Evolutionary conservation across 2,113 vertebrate species (phyloP).

Genomic region (Lichenostomus cassidix): DNA sequence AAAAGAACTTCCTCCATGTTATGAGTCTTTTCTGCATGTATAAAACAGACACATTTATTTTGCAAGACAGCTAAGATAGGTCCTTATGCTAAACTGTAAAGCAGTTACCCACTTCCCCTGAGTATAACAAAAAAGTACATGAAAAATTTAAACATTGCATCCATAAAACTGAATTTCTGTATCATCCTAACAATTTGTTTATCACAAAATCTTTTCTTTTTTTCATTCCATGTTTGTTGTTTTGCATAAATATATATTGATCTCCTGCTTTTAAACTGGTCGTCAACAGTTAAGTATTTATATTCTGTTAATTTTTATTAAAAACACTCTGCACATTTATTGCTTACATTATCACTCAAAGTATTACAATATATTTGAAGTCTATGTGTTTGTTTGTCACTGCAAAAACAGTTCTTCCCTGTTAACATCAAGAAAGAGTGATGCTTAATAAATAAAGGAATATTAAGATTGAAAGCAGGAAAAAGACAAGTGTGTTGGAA

Average conservation of each 20-base stretch:
- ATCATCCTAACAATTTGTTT: background rate
- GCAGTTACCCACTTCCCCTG: background rate
- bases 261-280: background rate
- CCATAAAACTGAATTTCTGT: background rate
- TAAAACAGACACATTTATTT: background rate
- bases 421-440: background rate
- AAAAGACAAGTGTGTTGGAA: background rate
- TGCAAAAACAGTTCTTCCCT: background rate
- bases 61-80: background rate
- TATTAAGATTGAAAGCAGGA: background rate
- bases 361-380: background rate
- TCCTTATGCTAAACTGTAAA: background rate
- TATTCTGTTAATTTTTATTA: background rate
- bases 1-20: background rate
- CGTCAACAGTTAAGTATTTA: background rate
- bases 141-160: background rate
- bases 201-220: background rate
- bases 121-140: background rate
- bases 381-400: background rate
- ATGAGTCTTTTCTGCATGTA: background rate
- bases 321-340: rapidly evolving
- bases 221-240: background rate
- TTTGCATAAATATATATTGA: background rate
- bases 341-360: background rate
- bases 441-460: background rate